Evolutionary conservation across 1,140 invertebrate genomes (phyloP), one percentile per base, ranked within the genome.

Genomic region (Drosophila subpulchrella): DNA sequence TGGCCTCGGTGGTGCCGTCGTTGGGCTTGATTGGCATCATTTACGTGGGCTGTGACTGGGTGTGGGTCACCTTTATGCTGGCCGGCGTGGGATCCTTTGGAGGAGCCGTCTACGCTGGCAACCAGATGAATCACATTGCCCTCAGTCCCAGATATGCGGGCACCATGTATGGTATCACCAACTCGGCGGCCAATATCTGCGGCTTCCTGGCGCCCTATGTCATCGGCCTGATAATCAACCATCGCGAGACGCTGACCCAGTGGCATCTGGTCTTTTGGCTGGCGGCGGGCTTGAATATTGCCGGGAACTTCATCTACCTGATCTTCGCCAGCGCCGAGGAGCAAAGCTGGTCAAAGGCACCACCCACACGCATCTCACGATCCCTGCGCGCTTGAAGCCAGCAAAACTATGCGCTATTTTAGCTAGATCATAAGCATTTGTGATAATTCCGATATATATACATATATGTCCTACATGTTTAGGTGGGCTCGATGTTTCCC

Each of bases 251-350:
- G 0, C 86, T 97, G 11, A 95, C 95, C 47, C 95, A 96, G 75
- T 98, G 97, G 97, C 95, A 96, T 51, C 95, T 95, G 59, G 97
- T 98, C 30, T 98, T 98, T 92, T 98, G 96, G 93, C 94, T 98
- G 67, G 96, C 96, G 0, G 96, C 96, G 1, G 96, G 93, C 5
- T 95, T 98, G 36, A 97, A 97, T 91, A 94, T 96, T 15, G 93
- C 94, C 10, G 95, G 95, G 0, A 97, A 96, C 90, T 93, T 96
- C 3, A 95, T 98, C 81, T 98, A 97, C 91, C 91, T 96, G 44
- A 93, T 97, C 50, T 97, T 98, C 86, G 96, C 96, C 0, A 96
- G 96, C 51, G 97, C 96, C 1, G 95, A 96, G 32, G 95, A 97
- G 90, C 96, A 98, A 91, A 93, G 94, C 3, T 97, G 97, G 97